These are phyloP conservation scores for Drosophila kambysellisi DNA, from an alignment of 2,888 invertebrate genomes.

Conservation along the genomic window DNA sequence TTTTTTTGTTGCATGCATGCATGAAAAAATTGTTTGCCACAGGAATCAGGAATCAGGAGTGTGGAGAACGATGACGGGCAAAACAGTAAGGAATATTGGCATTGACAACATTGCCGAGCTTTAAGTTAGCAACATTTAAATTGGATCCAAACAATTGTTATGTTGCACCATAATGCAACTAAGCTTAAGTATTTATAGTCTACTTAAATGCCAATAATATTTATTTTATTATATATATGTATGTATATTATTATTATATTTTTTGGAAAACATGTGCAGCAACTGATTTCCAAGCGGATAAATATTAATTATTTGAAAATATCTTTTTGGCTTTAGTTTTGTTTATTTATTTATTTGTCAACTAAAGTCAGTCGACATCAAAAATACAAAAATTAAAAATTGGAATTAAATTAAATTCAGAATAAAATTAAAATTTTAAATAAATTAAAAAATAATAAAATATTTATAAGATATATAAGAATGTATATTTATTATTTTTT, in stretches of 20 bases:
- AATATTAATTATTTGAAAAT: background rate
- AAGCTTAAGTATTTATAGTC: background rate
- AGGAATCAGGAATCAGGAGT: constrained; percentile 11
- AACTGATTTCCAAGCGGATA: background rate
- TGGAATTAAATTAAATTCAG: too few species aligned
- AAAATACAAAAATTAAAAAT: too few species aligned
- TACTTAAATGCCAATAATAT: background rate
- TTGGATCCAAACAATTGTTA: background rate
- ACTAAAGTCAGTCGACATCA: too few species aligned
- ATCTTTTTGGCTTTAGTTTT: background rate
- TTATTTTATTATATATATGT: too few species aligned
- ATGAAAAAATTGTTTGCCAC: constrained; percentile 56
- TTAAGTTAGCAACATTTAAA: constrained; percentile 21
- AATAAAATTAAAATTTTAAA: too few species aligned
- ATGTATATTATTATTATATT: background rate
- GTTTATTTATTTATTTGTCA: too few species aligned
- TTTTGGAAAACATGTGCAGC: background rate
- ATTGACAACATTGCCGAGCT: constrained; percentile 50
- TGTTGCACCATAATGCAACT: background rate
- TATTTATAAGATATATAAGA: too few species aligned
- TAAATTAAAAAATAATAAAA: too few species aligned
- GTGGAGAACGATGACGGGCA: constrained; percentile 9
- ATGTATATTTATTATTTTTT: too few species aligned
- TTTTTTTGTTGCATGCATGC: constrained; percentile 70
- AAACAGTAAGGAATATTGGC: constrained; percentile 37